Conservation (phyloP, 2,113 vertebrate species). For the Bos javanicus region DNA sequence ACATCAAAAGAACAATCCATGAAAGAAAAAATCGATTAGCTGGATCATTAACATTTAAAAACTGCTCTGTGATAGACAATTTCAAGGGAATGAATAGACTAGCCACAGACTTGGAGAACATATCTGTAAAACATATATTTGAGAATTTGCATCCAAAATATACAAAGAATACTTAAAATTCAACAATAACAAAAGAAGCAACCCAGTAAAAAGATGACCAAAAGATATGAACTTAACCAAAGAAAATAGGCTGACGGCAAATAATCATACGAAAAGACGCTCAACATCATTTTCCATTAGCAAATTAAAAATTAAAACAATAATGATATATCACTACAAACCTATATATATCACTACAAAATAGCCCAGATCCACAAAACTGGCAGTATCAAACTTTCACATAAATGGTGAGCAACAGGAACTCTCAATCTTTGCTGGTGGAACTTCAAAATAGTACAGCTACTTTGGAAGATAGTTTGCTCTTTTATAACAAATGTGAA, state of each 20-base stretch:
- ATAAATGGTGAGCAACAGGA: background rate
- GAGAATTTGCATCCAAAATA: background rate
- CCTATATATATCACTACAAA: background rate
- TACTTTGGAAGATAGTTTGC: background rate
- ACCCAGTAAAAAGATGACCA: background rate
- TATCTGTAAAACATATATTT: background rate
- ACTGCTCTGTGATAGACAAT: background rate
- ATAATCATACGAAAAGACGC: background rate
- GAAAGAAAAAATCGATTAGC: background rate
- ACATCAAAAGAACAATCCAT: background rate
- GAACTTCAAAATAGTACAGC: background rate
- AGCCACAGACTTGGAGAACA: background rate
- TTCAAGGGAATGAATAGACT: background rate
- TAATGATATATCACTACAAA: background rate
- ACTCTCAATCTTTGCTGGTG: background rate
- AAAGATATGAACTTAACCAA: background rate
- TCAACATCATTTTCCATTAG: background rate
- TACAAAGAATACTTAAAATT: background rate
- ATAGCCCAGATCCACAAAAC: background rate
- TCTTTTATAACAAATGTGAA: background rate
- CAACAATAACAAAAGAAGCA: background rate
- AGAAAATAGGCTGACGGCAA: background rate
- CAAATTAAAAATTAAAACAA: background rate
- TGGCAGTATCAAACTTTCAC: background rate
- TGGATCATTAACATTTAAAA: background rate